Base-by-base conservation (phyloP, 1,140 invertebrate species). In the Drosophila kepulauana region DNA sequence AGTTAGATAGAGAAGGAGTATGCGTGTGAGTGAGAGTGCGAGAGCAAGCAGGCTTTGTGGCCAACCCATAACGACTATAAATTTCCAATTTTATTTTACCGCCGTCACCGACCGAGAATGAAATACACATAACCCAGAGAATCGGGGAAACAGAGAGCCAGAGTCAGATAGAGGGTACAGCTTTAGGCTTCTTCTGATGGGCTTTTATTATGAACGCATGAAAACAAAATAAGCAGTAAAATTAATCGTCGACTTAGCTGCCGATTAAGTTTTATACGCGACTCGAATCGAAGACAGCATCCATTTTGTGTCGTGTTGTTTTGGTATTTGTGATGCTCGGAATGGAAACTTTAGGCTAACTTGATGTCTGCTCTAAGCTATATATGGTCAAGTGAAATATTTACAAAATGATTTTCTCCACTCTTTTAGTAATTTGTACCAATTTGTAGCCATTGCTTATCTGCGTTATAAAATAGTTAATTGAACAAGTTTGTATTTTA, bases 161-260 rank as follows among this genome's bases (percentile, higher is more conserved):
- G 30, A 56, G 16, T 13, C 35, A 49, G 8, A 38, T 59, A 35
- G 54, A 61, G 35, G 46, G 51, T 48, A 64, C 48, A 64, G 63
- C 49, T 51, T 51, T 68, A 78, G 13, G 63, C 35, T 51, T 68
- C 75, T 54, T 68, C 75, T 54, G 51, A 54, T 74, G 74, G 74
- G 56, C 65, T 79, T 80, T 88, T 88, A 82, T 79, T 79, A 62
- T 71, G 81, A 69, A 73, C 70, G 75, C 67, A 48, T 78, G 82
- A 87, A 86, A 86, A 86, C 82, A 86, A 89, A 88, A 89, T 91
- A 90, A 90, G 82, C 82, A 82, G 52, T 91, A 79, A 91, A 91
- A 82, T 91, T 82, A 87, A 87, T 90, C 82, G 87, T 65, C 79
- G 74, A 78, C 86, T 90, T 82, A 88, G 78, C 80, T 45, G 66